Evolutionary conservation across 37 sponge, comb jelly and placozoan genomes (phyloP).

Genomic region (Cladorhizidae sp.): DNA sequence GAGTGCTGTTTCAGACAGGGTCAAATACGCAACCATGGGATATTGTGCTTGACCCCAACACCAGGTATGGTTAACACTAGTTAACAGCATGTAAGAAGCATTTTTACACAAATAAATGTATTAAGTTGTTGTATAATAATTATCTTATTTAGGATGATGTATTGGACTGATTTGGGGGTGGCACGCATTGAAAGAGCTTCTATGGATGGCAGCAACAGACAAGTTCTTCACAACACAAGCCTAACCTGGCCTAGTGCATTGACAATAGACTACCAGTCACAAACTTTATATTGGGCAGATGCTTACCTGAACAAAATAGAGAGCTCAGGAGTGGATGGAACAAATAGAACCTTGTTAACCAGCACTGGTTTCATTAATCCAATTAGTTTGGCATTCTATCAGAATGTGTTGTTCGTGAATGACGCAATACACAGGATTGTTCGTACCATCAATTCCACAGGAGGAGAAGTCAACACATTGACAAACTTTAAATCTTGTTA

Average conservation of each 20-base stretch:
- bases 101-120: not conserved
- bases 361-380: not conserved
- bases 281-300: slow-evolving; percentile 85
- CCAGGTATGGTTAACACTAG: slow-evolving; percentile 13
- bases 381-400: not conserved
- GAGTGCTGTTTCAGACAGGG: slow-evolving; percentile 4
- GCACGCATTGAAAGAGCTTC: slow-evolving; percentile 29
- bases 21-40: not conserved
- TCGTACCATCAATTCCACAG: not conserved
- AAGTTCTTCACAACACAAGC: slow-evolving; percentile 10
- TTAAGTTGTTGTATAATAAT: not conserved
- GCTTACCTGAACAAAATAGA: slow-evolving; percentile 38
- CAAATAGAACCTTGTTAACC: not conserved
- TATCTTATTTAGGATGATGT: slow-evolving; percentile 45
- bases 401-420: slow-evolving; percentile 6
- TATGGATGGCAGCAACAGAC: slow-evolving; percentile 45
- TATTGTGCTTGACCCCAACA: slow-evolving; percentile 24
- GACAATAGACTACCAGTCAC: slow-evolving; percentile 52
- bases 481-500: not conserved
- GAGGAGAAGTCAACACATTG: not conserved
- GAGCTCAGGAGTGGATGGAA: slow-evolving; percentile 58
- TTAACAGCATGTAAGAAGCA: not conserved
- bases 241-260: slow-evolving; percentile 67
- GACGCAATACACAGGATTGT: not conserved
- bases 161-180: slow-evolving; percentile 74